These are phyloP conservation scores for Drosophila asahinai DNA, from an alignment of 1,140 invertebrate species.

Conservation along the genomic window DNA sequence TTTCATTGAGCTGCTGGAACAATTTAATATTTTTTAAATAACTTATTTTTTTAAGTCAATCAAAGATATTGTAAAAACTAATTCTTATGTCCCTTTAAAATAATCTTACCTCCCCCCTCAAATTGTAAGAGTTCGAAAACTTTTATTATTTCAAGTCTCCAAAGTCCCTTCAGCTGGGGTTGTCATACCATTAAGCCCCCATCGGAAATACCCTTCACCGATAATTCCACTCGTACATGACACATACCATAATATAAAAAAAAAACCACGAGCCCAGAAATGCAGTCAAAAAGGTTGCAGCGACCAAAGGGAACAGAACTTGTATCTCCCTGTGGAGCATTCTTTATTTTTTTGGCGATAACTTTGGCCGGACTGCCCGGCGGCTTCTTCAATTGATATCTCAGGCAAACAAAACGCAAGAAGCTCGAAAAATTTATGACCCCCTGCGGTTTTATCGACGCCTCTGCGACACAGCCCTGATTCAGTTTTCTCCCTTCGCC, in stretches of 20 bases:
- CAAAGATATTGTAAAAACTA: not conserved
- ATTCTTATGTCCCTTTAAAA: not conserved
- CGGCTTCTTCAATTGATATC: constrained; percentile 76
- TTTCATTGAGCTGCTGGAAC: no score
- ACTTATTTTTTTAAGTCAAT: not conserved
- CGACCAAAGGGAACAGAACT: constrained; percentile 29
- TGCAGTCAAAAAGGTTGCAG: constrained; percentile 57
- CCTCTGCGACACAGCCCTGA: constrained; percentile 57
- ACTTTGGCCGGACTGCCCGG: constrained; percentile 60
- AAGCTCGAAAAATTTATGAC: constrained; percentile 82
- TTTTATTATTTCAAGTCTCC: not conserved
- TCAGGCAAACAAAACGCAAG: constrained; percentile 72
- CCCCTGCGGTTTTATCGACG: constrained; percentile 81
- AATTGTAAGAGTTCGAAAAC: not conserved
- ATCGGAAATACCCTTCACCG: constrained; percentile 25
- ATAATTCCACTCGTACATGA: constrained; percentile 56
- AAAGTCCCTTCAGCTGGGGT: not conserved
- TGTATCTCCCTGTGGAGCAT: constrained; percentile 49
- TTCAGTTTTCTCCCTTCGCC: constrained; percentile 14
- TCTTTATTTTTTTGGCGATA: constrained; percentile 76
- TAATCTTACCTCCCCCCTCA: not conserved
- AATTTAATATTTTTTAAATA: no score
- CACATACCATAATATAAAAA: constrained; percentile 51
- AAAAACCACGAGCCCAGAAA: constrained; percentile 46
- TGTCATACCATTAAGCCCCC: constrained; percentile 18